Percentiles rank a stretch among this genome's conserved stretches.
Evolutionary conservation across 2,113 vertebrate genomes (phyloP).

Genomic region (Gopherus evgoodei): DNA sequence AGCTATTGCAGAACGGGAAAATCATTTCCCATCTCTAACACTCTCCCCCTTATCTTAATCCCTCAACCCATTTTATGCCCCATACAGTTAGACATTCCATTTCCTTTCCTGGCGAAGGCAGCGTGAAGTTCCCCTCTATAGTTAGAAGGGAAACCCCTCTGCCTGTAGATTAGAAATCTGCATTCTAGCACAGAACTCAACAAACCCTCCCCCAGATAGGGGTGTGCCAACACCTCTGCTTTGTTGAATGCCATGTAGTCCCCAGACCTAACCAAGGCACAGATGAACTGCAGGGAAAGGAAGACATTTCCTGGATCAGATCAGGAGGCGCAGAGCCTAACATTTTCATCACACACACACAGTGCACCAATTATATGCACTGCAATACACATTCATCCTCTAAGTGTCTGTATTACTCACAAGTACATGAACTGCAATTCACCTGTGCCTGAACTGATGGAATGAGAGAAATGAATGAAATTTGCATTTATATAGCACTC

Average conservation of each 20-base stretch:
- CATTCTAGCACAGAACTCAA: background rate
- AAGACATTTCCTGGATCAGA: background rate
- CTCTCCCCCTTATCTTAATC: background rate
- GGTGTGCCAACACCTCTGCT: background rate
- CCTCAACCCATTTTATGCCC: background rate
- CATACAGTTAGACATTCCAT: background rate
- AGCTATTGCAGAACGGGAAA: background rate
- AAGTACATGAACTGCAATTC: fast-evolving
- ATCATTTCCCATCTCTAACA: background rate
- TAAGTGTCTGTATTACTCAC: fast-evolving
- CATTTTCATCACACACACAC: background rate
- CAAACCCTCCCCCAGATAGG: background rate
- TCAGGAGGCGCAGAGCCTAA: background rate
- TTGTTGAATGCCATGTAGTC: background rate
- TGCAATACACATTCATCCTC: fast-evolving
- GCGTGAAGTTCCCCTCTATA: background rate
- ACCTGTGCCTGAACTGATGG: fast-evolving
- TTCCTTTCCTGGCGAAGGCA: background rate
- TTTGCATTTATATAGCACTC: background rate
- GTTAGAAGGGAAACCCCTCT: background rate
- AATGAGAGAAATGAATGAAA: background rate
- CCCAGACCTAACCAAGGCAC: background rate
- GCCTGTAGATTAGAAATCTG: background rate
- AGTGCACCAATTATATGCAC: background rate
- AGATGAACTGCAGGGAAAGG: background rate